A percentile compares a stretch with the other conserved stretches of the same genome.
phyloP scores from a whole-genome alignment of 2,797 vertebrate genomes.

The Parambassis ranga region DNA sequence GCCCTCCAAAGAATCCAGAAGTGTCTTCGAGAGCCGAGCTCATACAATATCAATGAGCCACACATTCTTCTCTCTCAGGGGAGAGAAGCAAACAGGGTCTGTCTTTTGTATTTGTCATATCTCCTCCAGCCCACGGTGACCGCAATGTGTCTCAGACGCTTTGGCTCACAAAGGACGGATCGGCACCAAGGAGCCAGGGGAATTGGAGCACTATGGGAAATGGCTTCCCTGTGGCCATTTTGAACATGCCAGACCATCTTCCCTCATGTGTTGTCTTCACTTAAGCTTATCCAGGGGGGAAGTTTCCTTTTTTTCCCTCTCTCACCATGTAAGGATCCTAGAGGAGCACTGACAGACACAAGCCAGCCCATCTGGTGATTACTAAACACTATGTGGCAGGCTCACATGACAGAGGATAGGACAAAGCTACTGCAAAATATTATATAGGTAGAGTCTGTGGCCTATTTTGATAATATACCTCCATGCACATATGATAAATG shows the following conservation, averaged over 20 bases:
- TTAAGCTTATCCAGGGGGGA: constrained; percentile 49
- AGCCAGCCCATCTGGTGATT: constrained; percentile 24
- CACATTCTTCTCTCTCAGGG: constrained; percentile 21
- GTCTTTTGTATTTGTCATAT: constrained; percentile 69
- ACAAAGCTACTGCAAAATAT: neutral
- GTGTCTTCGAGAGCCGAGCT: constrained; percentile 13
- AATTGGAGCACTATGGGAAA: constrained; percentile 62
- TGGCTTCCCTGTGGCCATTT: constrained; percentile 68
- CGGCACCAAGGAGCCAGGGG: constrained; percentile 59
- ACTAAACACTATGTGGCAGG: constrained; percentile 27
- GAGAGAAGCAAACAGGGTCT: constrained; percentile 40
- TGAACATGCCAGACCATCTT: constrained; percentile 48
- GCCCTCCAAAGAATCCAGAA: constrained; percentile 5
- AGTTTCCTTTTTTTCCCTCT: neutral
- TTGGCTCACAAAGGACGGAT: constrained; percentile 75
- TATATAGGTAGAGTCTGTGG: neutral
- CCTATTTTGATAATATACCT: too few relatives aligned
- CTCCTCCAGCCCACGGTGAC: constrained; percentile 72
- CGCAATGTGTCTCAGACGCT: constrained; percentile 75
- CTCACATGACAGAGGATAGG: neutral
- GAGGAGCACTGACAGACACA: constrained; percentile 33
- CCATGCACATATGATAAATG: too few relatives aligned
- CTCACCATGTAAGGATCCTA: constrained; percentile 38
- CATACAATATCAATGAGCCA: constrained; percentile 34
- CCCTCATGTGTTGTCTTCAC: constrained; percentile 38